phyloP scores from a whole-genome alignment of 1,140 invertebrate species.

The Musca domestica region DNA sequence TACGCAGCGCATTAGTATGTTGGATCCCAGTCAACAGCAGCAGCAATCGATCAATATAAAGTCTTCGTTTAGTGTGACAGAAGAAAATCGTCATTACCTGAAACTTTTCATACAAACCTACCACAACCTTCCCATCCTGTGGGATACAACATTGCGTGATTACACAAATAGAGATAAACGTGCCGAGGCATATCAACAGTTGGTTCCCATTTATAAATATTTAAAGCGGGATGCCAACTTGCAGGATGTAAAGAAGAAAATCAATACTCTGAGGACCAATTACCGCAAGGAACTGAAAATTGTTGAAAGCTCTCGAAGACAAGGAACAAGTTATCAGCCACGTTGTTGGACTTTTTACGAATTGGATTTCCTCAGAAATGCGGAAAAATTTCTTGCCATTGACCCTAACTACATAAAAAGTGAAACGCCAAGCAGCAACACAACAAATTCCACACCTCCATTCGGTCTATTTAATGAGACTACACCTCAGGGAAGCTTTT shows the following conservation, averaged over 20 bases:
- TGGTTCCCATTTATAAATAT: slow-evolving; percentile 49
- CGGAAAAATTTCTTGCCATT: slow-evolving; percentile 47
- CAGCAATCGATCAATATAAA: not conserved
- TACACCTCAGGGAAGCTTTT: slow-evolving; percentile 38
- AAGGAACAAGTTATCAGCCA: slow-evolving; percentile 42
- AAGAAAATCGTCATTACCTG: slow-evolving; percentile 48
- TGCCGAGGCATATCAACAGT: slow-evolving; percentile 43
- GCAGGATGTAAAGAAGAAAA: slow-evolving; percentile 51
- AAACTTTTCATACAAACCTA: slow-evolving; percentile 48
- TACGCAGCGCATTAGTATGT: too few relatives aligned
- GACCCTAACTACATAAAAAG: slow-evolving; percentile 38
- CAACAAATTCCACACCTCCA: slow-evolving; percentile 27
- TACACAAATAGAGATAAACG: slow-evolving; percentile 50
- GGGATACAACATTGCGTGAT: slow-evolving; percentile 48
- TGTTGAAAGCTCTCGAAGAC: slow-evolving; percentile 41
- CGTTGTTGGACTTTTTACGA: slow-evolving; percentile 50
- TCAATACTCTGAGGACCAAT: slow-evolving; percentile 47
- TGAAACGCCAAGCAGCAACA: not conserved
- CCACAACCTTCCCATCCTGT: slow-evolving; percentile 44
- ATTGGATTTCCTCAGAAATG: slow-evolving; percentile 46
- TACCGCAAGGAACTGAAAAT: slow-evolving; percentile 47
- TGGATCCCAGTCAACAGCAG: slow-evolving; percentile 29
- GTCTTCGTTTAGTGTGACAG: slow-evolving; percentile 38
- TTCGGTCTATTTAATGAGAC: slow-evolving; percentile 42
- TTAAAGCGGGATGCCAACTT: slow-evolving; percentile 47